Evolutionary conservation across 2,797 vertebrate species (phyloP), one percentile per base, ranked within the genome.

Genomic region (Sebastes steindachneri): DNA sequence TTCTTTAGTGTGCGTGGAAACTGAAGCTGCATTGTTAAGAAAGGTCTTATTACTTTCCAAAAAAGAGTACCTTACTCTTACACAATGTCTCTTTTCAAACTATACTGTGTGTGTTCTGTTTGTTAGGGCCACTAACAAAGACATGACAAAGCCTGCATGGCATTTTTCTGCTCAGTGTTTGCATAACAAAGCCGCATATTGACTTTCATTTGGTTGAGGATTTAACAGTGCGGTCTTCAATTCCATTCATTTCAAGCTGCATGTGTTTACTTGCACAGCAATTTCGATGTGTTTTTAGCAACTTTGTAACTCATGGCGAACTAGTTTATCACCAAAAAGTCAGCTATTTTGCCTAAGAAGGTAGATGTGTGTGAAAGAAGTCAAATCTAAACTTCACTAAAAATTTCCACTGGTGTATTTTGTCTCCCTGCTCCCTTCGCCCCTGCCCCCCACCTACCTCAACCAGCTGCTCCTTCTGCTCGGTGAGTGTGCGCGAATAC

Each of bases 391-490:
- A 63, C 29, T 15, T 21, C 21, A 80, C 17, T 9, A 29, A 41
- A 45, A 17, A 54, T 73, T 72, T 69, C 19, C 4, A 7, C 4
- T 2, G 2, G 2, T 75, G 15, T 48, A 2, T 60, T 9, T 48
- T 28, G 29, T 31, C 48, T 57, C 28, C 12, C 26, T 45, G 21
- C 14, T 31, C 19, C 57, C 31, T 5, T 2, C n/a, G 31, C 29
- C 54, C 75, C 51, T 15, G 12, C 60, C 12, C 15, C 53, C 45
- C 25, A 21, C 96, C 94, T 77, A 99, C 99, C 97, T 99, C 99
- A 75, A 97, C 95, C 87, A 99, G 96, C 86, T 98, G 98, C 63
- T 99, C 98, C 92, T 98, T 99, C 93, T 99, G 98, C 92, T 99
- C 98, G 1, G 97, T 97, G 55, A 99, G 96, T 28, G 96, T 98